Conservation (phyloP, 2,888 invertebrate genomes). For the Eueremaeus valkanovi region DNA sequence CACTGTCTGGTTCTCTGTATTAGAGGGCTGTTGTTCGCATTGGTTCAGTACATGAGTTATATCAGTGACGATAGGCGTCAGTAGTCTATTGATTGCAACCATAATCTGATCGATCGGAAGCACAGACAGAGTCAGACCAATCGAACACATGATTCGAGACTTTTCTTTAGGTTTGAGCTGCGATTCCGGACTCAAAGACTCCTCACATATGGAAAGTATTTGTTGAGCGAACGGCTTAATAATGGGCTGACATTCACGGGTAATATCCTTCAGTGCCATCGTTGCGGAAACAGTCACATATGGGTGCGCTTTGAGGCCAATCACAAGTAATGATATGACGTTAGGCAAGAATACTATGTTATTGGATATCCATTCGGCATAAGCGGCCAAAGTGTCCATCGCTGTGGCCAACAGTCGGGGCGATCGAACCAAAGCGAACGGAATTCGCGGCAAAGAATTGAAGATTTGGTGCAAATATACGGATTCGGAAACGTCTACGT, state of each 20-base stretch:
- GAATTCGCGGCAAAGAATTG: constrained; percentile 61
- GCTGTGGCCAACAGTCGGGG: constrained; percentile 39
- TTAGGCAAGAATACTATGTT: constrained; percentile 65
- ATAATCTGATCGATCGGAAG: constrained; percentile 63
- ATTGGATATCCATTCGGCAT: constrained; percentile 76
- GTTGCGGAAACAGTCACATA: constrained; percentile 73
- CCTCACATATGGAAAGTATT: constrained; percentile 65
- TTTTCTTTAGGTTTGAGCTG: constrained; percentile 64
- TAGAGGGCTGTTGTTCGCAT: constrained; percentile 7
- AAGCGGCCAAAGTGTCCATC: constrained; percentile 63
- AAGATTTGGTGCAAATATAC: constrained; percentile 60
- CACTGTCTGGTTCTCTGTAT: background rate
- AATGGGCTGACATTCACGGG: constrained; percentile 70
- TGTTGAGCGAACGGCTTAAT: constrained; percentile 71
- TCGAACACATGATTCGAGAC: constrained; percentile 68
- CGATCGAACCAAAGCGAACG: constrained; percentile 56
- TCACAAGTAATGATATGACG: constrained; percentile 65
- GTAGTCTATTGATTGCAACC: constrained; percentile 64
- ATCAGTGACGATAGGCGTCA: constrained; percentile 57
- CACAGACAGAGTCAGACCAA: constrained; percentile 68
- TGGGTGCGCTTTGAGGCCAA: constrained; percentile 61
- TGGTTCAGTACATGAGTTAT: constrained; percentile 32
- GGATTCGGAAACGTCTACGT: constrained; percentile 60
- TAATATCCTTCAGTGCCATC: constrained; percentile 80
- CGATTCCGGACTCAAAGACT: constrained; percentile 48